Conservation (phyloP, 2,888 invertebrate genomes). For the Ypsolopha scabrella region DNA sequence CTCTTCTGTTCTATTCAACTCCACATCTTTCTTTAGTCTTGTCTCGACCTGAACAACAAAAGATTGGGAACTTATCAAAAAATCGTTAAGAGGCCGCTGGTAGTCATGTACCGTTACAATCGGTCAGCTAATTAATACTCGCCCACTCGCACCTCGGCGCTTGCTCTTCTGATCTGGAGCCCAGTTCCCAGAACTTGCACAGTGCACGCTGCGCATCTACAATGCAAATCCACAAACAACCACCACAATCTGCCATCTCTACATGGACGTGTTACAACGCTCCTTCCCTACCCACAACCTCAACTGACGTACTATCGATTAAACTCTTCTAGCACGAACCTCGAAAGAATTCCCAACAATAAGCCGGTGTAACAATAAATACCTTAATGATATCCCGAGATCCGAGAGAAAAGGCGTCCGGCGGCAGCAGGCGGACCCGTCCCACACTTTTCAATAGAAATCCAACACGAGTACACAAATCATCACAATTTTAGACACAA, state of each 20-base stretch:
- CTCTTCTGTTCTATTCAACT: too few relatives aligned
- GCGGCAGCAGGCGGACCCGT: conserved; percentile 50
- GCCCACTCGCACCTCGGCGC: conserved; percentile 37
- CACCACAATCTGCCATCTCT: conserved; percentile 42
- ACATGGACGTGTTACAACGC: conserved; percentile 39
- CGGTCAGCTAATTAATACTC: conserved; percentile 54
- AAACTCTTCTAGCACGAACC: conserved; percentile 44
- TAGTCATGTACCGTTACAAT: conserved; percentile 35
- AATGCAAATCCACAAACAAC: conserved; percentile 58
- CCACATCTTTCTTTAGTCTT: too few relatives aligned
- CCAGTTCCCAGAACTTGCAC: conserved; percentile 36
- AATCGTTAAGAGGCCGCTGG: conserved; percentile 39
- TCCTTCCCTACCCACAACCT: conserved; percentile 24
- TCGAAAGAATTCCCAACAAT: conserved; percentile 66
- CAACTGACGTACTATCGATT: conserved; percentile 47
- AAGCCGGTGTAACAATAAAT: conserved; percentile 69
- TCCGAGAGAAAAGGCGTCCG: conserved; percentile 63
- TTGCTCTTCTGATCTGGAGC: conserved; percentile 14
- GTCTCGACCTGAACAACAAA: conserved; percentile 20
- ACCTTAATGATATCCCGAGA: conserved; percentile 71
- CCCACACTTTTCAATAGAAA: conserved; percentile 58
- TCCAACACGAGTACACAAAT: conserved; percentile 54
- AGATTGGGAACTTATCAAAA: conserved; percentile 30
- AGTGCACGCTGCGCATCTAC: conserved; percentile 47
- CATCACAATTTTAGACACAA: conserved; percentile 51